Evolutionary conservation across 1,140 invertebrate species (phyloP).

Genomic region (Ostrea denselamellosa): DNA sequence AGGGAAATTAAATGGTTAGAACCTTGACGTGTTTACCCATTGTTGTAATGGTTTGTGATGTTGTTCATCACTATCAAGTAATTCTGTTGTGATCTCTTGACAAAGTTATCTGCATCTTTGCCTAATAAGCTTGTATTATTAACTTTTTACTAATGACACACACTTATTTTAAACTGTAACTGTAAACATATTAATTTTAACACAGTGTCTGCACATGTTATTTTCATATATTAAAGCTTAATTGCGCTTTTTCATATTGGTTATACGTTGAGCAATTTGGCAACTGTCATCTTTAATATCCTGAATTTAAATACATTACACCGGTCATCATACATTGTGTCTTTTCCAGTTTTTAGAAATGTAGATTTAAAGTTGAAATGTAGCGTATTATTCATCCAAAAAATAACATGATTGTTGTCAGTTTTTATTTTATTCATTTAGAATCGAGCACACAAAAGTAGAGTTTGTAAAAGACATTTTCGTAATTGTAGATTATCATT

Average conservation of each 20-base stretch:
- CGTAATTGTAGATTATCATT: neutral
- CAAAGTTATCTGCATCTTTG: neutral
- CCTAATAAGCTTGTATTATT: neutral
- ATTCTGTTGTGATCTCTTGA: neutral
- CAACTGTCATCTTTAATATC: neutral
- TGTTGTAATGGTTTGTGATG: slow-evolving; percentile 15
- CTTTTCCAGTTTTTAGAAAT: neutral
- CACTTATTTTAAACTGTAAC: neutral
- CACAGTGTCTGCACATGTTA: neutral
- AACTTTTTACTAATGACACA: slow-evolving; percentile 23
- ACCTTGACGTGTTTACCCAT: neutral
- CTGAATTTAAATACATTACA: neutral
- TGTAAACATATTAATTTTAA: neutral
- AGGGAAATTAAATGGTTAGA: slow-evolving; percentile 25
- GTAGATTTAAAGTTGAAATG: neutral
- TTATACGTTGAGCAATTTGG: neutral
- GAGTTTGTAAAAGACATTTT: neutral
- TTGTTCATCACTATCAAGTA: neutral
- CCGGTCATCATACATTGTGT: neutral
- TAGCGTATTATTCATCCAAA: neutral
- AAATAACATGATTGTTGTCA: neutral
- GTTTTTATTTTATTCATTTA: neutral
- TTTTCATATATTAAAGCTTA: neutral
- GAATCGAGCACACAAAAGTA: neutral
- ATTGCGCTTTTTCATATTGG: neutral